Evolutionary conservation across 1,140 invertebrate genomes (phyloP).

Genomic region (Antheraea mylitta): DNA sequence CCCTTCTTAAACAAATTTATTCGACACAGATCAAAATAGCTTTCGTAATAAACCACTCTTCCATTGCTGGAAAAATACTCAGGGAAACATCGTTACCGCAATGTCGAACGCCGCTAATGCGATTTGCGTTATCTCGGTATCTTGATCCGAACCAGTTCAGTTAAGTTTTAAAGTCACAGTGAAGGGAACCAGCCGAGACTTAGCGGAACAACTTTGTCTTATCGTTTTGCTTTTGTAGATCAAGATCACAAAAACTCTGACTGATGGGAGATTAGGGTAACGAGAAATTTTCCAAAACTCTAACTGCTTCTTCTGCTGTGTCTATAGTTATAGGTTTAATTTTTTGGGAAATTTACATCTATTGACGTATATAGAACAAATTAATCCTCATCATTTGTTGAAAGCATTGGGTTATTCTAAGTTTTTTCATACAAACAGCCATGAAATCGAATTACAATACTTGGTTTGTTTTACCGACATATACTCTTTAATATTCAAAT

Average conservation of each 20-base stretch:
- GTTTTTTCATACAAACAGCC: too few species aligned
- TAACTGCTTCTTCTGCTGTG: too few species aligned
- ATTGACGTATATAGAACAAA: too few species aligned
- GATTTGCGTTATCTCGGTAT: slow-evolving; percentile 50
- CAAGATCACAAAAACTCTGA: background rate
- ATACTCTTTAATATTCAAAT: too few species aligned
- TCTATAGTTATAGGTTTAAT: too few species aligned
- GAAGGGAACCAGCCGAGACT: slow-evolving; percentile 3
- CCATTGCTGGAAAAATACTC: background rate
- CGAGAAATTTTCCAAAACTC: too few species aligned
- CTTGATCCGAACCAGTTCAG: slow-evolving; percentile 47
- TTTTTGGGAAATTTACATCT: too few species aligned
- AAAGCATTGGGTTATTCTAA: too few species aligned
- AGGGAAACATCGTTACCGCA: slow-evolving; percentile 18
- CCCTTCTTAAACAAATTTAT: background rate
- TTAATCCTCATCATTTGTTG: too few species aligned
- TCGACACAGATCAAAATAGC: background rate
- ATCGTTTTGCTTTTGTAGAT: background rate
- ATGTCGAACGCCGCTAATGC: slow-evolving; percentile 53
- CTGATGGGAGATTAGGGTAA: too few species aligned
- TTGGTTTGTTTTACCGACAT: too few species aligned
- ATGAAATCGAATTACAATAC: too few species aligned
- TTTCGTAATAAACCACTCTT: background rate
- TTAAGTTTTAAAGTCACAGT: slow-evolving; percentile 28
- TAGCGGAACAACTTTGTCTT: slow-evolving; percentile 6